These are phyloP conservation scores for Pantherophis guttatus DNA, from an alignment of 2,113 vertebrate species.

Conservation along the genomic window DNA sequence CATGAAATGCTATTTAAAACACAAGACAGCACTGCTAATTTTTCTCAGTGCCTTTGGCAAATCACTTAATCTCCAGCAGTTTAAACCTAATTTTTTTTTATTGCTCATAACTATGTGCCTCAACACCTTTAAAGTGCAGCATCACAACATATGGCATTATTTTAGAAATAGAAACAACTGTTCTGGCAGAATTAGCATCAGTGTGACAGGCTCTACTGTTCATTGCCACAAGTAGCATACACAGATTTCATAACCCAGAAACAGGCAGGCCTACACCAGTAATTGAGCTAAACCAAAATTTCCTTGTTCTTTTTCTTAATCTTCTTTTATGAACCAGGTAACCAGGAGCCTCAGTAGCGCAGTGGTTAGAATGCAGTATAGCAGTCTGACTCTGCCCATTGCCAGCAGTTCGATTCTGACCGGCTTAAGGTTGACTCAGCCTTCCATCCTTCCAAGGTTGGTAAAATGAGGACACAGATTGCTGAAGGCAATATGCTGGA, in stretches of 20 bases:
- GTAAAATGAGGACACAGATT: neutral
- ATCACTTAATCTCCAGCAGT: constrained; percentile 15
- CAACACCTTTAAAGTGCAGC: neutral
- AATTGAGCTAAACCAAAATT: neutral
- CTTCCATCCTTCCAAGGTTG: neutral
- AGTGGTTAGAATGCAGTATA: neutral
- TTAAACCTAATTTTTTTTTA: neutral
- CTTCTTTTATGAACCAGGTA: neutral
- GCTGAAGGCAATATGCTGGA: neutral
- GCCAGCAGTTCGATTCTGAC: neutral
- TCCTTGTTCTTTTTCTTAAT: neutral
- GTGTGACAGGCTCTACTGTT: neutral
- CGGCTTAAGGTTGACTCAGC: neutral
- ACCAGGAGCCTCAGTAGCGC: neutral
- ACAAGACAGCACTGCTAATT: neutral
- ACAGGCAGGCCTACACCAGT: too few species aligned
- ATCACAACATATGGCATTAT: neutral
- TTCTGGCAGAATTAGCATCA: neutral
- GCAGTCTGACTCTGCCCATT: neutral
- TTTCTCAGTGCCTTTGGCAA: neutral
- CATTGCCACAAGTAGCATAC: neutral
- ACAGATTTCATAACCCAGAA: neutral
- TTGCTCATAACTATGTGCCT: neutral
- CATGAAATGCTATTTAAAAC: constrained; percentile 7
- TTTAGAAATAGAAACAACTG: neutral